Conservation (phyloP, 2,888 invertebrate species). For the Synergus japonicus region DNA sequence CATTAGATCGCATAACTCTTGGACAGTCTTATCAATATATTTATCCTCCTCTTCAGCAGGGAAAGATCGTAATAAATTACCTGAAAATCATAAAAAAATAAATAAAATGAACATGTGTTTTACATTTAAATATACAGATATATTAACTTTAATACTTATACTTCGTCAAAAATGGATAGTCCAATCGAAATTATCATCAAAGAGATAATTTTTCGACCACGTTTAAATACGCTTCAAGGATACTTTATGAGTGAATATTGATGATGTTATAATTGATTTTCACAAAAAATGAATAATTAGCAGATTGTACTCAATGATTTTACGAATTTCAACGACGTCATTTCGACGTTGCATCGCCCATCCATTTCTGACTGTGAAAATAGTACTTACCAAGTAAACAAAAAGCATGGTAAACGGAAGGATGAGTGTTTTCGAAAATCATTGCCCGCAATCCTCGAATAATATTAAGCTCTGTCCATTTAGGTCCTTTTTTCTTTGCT, state of each 20-base stretch:
- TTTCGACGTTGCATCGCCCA: no score
- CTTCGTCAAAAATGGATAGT: no score
- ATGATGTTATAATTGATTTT: no score
- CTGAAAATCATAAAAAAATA: conserved; percentile 54
- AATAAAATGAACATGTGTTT: neutral
- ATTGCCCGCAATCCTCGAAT: conserved; percentile 64
- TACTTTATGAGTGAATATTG: no score
- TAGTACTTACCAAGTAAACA: conserved; percentile 65
- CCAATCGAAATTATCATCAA: no score
- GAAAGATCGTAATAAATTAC: conserved; percentile 67
- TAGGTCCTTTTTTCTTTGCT: conserved; percentile 73
- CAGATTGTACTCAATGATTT: neutral
- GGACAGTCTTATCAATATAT: conserved; percentile 57
- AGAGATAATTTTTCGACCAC: no score
- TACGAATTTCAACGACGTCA: neutral
- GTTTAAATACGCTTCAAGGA: no score
- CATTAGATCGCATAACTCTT: conserved; percentile 66
- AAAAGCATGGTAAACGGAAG: conserved; percentile 63
- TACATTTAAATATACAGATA: conserved; percentile 38
- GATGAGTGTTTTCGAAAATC: conserved; percentile 62
- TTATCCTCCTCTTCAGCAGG: conserved; percentile 58
- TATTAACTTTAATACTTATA: neutral
- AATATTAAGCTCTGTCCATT: conserved; percentile 76
- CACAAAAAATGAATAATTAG: no score
- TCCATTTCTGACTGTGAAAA: neutral